Conservation (phyloP, 2,888 invertebrate genomes). For the Seira musarum region DNA sequence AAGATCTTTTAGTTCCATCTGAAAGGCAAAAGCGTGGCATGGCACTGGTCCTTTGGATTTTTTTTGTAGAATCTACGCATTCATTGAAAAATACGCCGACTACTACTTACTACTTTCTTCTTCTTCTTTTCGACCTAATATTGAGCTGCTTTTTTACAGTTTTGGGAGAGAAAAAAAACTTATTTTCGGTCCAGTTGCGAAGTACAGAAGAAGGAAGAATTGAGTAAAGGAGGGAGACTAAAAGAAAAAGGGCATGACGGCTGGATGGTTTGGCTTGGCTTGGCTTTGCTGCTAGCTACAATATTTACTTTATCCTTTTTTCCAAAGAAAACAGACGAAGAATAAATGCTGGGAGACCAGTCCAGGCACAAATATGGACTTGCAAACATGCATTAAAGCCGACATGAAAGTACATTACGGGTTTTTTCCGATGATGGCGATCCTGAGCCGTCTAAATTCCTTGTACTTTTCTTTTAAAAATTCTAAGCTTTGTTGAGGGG, state of each 20-base stretch:
- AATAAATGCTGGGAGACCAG: neutral
- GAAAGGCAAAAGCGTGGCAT: constrained; percentile 1
- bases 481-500: neutral
- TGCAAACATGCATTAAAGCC: constrained; percentile 5
- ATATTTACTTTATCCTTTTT: neutral
- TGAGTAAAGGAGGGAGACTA: neutral
- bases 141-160: neutral
- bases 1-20: constrained; percentile 26
- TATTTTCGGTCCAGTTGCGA: constrained; percentile 38
- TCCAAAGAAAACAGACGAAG: neutral
- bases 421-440: neutral
- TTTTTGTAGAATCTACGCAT: neutral
- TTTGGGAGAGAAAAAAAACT: constrained; percentile 22
- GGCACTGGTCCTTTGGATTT: constrained; percentile 14
- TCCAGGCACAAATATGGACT: constrained; percentile 16
- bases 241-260: neutral
- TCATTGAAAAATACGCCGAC: neutral
- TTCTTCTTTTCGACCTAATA: neutral
- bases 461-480: neutral
- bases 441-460: neutral
- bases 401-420: constrained; percentile 22
- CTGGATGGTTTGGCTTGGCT: too few species aligned
- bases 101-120: neutral
- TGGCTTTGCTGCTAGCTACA: neutral
- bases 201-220: neutral